These are phyloP conservation scores for Aramus guarauna DNA, from an alignment of 2,113 vertebrate species.

Conservation along the genomic window DNA sequence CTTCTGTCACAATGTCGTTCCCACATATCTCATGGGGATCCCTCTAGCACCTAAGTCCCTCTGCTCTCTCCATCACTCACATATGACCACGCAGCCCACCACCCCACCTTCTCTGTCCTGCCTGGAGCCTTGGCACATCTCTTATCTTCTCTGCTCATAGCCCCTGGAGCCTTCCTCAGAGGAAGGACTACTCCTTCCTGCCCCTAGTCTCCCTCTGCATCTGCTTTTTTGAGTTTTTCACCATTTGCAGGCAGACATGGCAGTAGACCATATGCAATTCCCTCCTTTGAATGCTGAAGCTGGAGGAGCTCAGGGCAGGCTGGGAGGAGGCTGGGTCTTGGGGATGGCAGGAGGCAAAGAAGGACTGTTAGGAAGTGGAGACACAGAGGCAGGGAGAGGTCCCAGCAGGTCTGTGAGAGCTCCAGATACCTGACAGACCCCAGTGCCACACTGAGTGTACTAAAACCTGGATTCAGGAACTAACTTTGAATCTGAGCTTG, in stretches of 20 bases:
- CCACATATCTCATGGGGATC: neutral
- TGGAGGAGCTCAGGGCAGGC: neutral
- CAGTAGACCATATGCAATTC: neutral
- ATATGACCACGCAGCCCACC: neutral
- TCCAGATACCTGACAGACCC: neutral
- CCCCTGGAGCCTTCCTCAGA: neutral
- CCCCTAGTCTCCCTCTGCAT: neutral
- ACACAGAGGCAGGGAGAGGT: neutral
- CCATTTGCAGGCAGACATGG: neutral
- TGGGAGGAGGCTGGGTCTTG: neutral
- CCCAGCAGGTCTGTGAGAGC: neutral
- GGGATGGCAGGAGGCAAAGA: neutral
- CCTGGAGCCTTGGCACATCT: neutral
- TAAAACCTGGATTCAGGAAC: neutral
- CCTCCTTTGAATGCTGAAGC: neutral
- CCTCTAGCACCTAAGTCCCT: neutral
- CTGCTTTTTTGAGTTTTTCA: neutral
- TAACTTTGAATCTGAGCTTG: neutral
- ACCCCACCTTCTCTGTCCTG: neutral
- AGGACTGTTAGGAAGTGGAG: neutral
- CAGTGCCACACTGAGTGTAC: neutral
- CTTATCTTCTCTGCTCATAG: neutral
- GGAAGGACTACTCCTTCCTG: neutral
- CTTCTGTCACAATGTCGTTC: accelerated
- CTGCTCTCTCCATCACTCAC: neutral